Evolutionary conservation across 2,113 vertebrate species (phyloP).

Genomic region (Trinectes maculatus): DNA sequence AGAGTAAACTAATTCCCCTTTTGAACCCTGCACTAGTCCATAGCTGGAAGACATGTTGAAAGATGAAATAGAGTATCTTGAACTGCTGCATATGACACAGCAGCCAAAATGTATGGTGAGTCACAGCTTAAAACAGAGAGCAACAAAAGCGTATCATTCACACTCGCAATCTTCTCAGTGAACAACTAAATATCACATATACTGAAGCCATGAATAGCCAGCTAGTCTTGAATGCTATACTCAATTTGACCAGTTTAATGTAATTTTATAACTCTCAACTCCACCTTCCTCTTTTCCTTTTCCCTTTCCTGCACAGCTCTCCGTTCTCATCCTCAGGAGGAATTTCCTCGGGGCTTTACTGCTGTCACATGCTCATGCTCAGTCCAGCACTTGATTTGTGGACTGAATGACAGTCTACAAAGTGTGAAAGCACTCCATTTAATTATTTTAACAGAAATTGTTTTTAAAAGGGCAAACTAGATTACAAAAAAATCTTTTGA

Average conservation of each 20-base stretch:
- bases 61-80: slow-evolving; percentile 32
- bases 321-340: slow-evolving; percentile 64
- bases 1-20: slow-evolving; percentile 47
- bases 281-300: slow-evolving; percentile 45
- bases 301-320: slow-evolving; percentile 22
- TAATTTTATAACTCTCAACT: slow-evolving; percentile 32
- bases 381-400: slow-evolving; percentile 59
- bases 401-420: slow-evolving; percentile 52
- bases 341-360: slow-evolving; percentile 72
- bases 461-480: slow-evolving; percentile 6
- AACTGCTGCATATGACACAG: background rate
- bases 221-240: background rate
- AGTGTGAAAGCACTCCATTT: slow-evolving; percentile 38
- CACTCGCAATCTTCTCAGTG: background rate
- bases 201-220: background rate
- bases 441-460: slow-evolving; percentile 22
- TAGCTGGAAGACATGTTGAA: slow-evolving; percentile 23
- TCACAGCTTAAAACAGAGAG: slow-evolving; percentile 1
- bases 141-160: background rate
- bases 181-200: background rate
- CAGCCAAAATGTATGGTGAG: slow-evolving; percentile 10
- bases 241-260: background rate
- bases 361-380: slow-evolving; percentile 72
- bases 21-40: slow-evolving; percentile 37
- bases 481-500: background rate